Evolutionary conservation across 2,797 vertebrate species (phyloP).

Genomic region (Phyllotis vaccarum): DNA sequence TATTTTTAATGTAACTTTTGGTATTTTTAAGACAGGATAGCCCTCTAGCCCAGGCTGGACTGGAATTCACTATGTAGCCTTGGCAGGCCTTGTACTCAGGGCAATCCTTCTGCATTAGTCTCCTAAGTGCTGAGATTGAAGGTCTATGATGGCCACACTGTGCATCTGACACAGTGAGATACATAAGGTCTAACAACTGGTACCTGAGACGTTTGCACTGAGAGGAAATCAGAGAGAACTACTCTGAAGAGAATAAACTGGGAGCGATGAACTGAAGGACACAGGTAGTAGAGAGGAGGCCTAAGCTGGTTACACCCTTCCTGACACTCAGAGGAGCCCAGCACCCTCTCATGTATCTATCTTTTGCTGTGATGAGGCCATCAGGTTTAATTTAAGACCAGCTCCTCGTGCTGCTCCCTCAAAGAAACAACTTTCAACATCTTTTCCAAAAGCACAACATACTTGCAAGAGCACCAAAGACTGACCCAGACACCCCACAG

Average conservation of each 20-base stretch:
- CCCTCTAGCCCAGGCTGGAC: neutral
- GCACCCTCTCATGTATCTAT: neutral
- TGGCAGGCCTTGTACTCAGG: neutral
- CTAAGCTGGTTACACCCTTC: neutral
- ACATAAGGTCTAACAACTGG: neutral
- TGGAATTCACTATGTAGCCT: neutral
- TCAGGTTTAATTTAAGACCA: neutral
- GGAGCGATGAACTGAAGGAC: neutral
- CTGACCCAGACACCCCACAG: constrained; percentile 67
- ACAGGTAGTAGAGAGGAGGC: neutral
- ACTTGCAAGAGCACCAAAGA: constrained; percentile 55
- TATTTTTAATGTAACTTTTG: neutral
- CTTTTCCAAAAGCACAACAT: constrained; percentile 47
- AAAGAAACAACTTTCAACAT: constrained; percentile 51
- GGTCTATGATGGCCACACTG: neutral
- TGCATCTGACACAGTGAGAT: constrained; percentile 4
- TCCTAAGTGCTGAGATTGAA: neutral
- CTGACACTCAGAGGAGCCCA: neutral
- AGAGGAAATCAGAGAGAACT: constrained; percentile 47
- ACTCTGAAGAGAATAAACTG: neutral
- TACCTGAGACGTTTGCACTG: neutral
- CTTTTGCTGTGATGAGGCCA: constrained; percentile 5
- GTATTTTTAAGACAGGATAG: neutral
- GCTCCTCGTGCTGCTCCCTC: constrained; percentile 45
- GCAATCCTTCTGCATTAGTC: neutral